Evolutionary conservation across 2,113 vertebrate genomes (phyloP).

Genomic region (Laterallus jamaicensis): DNA sequence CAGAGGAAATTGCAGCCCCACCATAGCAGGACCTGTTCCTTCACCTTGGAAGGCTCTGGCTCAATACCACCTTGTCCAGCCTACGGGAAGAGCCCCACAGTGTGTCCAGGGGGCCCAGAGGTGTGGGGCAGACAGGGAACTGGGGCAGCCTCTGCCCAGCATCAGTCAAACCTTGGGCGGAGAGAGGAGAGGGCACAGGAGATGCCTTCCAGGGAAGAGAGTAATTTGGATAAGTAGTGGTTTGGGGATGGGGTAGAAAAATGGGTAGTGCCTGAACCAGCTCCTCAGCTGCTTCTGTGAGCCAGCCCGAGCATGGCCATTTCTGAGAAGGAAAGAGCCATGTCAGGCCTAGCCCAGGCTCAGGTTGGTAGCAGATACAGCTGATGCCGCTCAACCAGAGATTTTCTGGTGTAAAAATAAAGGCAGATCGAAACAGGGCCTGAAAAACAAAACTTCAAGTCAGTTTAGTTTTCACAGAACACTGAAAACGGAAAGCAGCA

Average conservation of each 20-base stretch:
- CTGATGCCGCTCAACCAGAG: not conserved
- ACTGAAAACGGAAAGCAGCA: not conserved
- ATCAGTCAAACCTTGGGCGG: too few species aligned
- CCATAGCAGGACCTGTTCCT: too few species aligned
- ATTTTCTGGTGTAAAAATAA: not conserved
- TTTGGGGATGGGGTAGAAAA: not conserved
- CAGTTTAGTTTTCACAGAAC: not conserved
- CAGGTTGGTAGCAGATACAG: not conserved
- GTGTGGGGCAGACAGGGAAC: too few species aligned
- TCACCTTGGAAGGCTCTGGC: not conserved
- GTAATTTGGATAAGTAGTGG: too few species aligned
- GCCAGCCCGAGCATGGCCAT: not conserved
- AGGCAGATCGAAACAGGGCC: not conserved
- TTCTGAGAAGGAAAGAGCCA: not conserved
- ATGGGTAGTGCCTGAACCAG: not conserved
- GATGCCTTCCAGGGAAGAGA: too few species aligned
- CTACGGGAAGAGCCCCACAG: not conserved
- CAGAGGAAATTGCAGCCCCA: not conserved
- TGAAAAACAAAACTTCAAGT: not conserved
- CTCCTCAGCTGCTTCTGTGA: accelerated
- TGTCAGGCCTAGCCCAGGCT: not conserved
- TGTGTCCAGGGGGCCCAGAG: too few species aligned
- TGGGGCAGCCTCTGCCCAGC: accelerated
- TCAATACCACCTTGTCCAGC: accelerated
- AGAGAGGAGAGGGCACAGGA: too few species aligned